Evolutionary conservation across 2,797 vertebrate genomes (phyloP), one percentile per base, ranked within the genome.

Genomic region (Furcifer pardalis): DNA sequence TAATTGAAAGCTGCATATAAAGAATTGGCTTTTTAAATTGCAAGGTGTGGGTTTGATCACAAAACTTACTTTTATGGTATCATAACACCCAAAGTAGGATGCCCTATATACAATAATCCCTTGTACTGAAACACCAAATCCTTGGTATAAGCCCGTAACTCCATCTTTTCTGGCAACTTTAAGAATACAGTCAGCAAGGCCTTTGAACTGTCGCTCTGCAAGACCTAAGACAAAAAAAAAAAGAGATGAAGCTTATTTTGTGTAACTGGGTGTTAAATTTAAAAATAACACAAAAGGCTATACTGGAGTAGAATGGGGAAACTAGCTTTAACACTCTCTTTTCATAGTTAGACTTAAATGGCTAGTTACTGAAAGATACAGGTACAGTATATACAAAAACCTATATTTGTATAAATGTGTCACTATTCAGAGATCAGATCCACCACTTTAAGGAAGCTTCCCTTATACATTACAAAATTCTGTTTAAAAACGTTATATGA

Each of bases 81-180:
- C 84, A 27, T 92, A 91, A 86, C 87, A 93, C 87, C 92, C 93
- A 87, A 95, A 95, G 44, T 82, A 92, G 83, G 89, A 94, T 83
- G 94, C 89, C 86, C 72, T 27, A 82, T 93, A 92, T 8, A 92
- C 91, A 87, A 56, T 75, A 65, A 93, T 93, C 71, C 94, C 91
- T 78, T 95, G 90, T 25, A 86, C 93, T 9, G 92, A 95, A 87
- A 95, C 80, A 52, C 87, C 83, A 89, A 93, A 94, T 0, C 90
- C 90, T 81, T 81, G 93, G 90, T 88, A 91, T 13, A 94, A 86
- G 77, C 94, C 92, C 80, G 56, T 17, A 83, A 92, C 40, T 52
- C 93, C 88, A 42, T 91, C 89, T n/a, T 89, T 84, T 72, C 86
- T 92, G 68, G 84, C 88, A 81, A 90, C 90, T 92, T 91, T 90